phyloP scores from a whole-genome alignment of 2,797 vertebrate species.

The Rhinoraja longicauda region DNA sequence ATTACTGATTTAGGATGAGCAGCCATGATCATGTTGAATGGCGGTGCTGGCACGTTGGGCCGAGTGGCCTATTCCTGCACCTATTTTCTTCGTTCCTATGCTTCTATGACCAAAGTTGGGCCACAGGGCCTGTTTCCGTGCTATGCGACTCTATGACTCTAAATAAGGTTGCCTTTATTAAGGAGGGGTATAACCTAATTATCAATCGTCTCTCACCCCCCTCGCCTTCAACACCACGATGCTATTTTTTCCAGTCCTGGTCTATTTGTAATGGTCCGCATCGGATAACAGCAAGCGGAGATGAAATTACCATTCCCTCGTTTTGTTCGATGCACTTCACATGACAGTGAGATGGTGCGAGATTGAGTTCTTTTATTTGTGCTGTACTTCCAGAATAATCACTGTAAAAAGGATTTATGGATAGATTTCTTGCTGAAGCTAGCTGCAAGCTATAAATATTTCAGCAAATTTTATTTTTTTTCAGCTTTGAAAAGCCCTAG shows the following conservation, averaged over 20 bases:
- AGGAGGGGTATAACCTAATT: not conserved
- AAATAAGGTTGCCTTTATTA: too few species aligned
- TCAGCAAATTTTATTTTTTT: not conserved
- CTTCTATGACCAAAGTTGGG: too few species aligned
- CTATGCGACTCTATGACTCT: too few species aligned
- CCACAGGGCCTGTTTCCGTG: too few species aligned
- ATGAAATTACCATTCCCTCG: not conserved
- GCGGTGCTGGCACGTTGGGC: too few species aligned
- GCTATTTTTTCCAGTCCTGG: not conserved
- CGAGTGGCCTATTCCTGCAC: too few species aligned
- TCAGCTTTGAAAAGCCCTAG: not conserved
- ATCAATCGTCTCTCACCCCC: not conserved
- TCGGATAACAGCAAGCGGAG: not conserved
- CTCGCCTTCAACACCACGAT: not conserved
- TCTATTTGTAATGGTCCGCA: not conserved
- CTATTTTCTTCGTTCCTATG: too few species aligned
- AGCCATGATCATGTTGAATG: too few species aligned
- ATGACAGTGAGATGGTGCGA: not conserved
- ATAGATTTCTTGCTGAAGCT: not conserved
- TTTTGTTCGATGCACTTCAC: not conserved
- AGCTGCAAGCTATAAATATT: conserved; percentile 15
- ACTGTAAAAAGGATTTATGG: conserved; percentile 13
- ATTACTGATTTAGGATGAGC: too few species aligned
- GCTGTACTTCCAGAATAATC: conserved; percentile 7
- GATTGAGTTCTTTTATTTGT: not conserved